A percentile compares a stretch with the other conserved stretches of the same genome.
phyloP scores from a whole-genome alignment of 2,113 vertebrate genomes.

The Scytalopus superciliaris region DNA sequence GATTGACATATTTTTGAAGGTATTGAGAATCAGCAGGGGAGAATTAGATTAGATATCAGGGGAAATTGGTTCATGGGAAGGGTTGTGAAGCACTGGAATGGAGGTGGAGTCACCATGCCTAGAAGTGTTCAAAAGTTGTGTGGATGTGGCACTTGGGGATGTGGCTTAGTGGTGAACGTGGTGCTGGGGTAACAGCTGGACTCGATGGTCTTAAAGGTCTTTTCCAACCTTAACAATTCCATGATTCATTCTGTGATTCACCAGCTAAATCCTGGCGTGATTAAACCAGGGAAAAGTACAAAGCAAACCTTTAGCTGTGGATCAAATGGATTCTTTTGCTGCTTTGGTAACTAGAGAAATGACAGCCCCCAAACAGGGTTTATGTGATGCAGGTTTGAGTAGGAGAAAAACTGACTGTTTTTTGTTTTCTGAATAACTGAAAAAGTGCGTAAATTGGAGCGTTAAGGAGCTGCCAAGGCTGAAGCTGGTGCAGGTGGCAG shows the following conservation, averaged over 20 bases:
- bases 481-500: neutral
- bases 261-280: neutral
- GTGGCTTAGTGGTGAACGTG: neutral
- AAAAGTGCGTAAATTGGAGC: neutral
- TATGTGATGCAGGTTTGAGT: neutral
- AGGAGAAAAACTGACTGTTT: neutral
- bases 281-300: neutral
- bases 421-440: neutral
- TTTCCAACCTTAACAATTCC: neutral
- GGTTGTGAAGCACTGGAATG: neutral
- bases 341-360: neutral
- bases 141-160: neutral
- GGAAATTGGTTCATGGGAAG: neutral
- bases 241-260: neutral
- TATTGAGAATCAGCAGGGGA: neutral
- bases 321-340: neutral
- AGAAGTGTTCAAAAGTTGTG: accelerated
- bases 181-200: neutral
- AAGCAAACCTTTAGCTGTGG: neutral
- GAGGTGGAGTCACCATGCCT: neutral
- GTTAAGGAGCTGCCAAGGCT: neutral
- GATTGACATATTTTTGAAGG: neutral
- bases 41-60: neutral
- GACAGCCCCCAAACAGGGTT: neutral
- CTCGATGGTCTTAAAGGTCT: neutral